Conservation (phyloP, 2,888 invertebrate genomes). For the Beris morrisii region DNA sequence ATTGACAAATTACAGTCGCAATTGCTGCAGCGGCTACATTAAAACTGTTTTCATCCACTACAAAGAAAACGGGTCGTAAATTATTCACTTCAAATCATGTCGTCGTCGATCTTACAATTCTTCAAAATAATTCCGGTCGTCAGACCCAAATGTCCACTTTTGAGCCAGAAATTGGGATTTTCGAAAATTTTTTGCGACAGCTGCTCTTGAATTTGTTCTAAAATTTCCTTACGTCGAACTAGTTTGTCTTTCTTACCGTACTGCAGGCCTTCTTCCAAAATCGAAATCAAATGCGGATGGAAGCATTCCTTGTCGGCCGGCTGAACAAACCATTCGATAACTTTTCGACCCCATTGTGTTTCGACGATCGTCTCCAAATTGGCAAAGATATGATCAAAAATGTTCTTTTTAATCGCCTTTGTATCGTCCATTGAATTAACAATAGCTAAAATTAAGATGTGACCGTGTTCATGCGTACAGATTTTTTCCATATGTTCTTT, state of each 20-base stretch:
- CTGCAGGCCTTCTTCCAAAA: slow-evolving; percentile 73
- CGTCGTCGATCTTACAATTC: slow-evolving; percentile 57
- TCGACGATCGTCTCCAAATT: slow-evolving; percentile 69
- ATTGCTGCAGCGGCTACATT: slow-evolving; percentile 57
- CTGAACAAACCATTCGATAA: slow-evolving; percentile 83
- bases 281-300: slow-evolving; percentile 76
- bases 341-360: slow-evolving; percentile 82
- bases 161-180: slow-evolving; percentile 70
- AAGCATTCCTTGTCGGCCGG: slow-evolving; percentile 80
- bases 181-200: slow-evolving; percentile 61
- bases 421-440: slow-evolving; percentile 93
- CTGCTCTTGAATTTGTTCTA: slow-evolving; percentile 65
- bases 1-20: slow-evolving; percentile 55
- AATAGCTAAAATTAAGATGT: slow-evolving; percentile 77
- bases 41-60: slow-evolving; percentile 53
- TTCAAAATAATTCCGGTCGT: slow-evolving; percentile 72
- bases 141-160: slow-evolving; percentile 66
- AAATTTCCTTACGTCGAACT: slow-evolving; percentile 68
- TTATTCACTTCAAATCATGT: slow-evolving; percentile 1
- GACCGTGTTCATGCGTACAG: slow-evolving; percentile 84
- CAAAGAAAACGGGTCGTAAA: slow-evolving; percentile 31
- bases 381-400: slow-evolving; percentile 69
- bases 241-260: slow-evolving; percentile 74
- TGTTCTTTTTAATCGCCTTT: slow-evolving; percentile 80
- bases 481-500: slow-evolving; percentile 82